Conservation (phyloP, 2,113 vertebrate genomes). For the Mesocricetus auratus region DNA sequence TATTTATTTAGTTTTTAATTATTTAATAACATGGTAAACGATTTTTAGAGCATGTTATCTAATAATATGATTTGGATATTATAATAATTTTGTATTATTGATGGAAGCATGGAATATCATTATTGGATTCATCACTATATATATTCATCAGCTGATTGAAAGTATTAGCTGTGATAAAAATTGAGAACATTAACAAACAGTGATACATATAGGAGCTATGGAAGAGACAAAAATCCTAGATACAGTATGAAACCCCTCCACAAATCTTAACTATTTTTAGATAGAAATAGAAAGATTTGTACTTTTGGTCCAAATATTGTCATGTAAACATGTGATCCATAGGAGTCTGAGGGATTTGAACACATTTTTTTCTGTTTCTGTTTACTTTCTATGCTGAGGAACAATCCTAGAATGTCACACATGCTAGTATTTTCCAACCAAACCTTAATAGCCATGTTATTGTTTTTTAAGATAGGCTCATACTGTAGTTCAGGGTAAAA, state of each 20-base stretch:
- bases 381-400: too few relatives aligned
- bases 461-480: not conserved
- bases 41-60: not conserved
- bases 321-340: not conserved
- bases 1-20: not conserved
- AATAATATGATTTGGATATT: not conserved
- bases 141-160: not conserved
- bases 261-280: not conserved
- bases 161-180: not conserved
- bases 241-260: not conserved
- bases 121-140: not conserved
- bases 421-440: too few relatives aligned
- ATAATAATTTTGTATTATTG: not conserved
- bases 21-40: not conserved
- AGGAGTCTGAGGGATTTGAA: not conserved
- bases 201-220: not conserved
- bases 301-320: not conserved
- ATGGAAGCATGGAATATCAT: not conserved
- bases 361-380: not conserved
- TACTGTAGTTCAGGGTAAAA: too few relatives aligned
- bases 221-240: not conserved
- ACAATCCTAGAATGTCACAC: not conserved
- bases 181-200: not conserved
- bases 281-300: not conserved
- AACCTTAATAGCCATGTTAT: not conserved